Conservation (phyloP, 1,140 invertebrate species). For the Aricia agestis region DNA sequence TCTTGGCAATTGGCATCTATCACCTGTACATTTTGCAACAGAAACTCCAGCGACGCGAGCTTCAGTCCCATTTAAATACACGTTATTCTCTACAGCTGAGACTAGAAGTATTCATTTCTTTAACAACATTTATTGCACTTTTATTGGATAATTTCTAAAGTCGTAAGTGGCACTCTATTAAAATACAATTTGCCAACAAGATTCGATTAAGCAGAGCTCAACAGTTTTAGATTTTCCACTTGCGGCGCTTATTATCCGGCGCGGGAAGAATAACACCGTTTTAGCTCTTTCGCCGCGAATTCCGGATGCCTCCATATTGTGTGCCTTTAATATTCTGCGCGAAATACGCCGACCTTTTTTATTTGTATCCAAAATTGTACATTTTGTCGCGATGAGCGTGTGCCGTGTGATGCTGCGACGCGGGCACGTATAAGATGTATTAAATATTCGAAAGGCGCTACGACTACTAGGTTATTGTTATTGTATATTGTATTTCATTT, state of each 20-base stretch:
- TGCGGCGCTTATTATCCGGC: slow-evolving; percentile 64
- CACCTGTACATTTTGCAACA: not conserved
- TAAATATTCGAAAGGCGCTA: slow-evolving; percentile 59
- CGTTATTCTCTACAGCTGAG: too few species aligned
- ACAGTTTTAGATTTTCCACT: slow-evolving; percentile 48
- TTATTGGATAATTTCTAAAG: too few species aligned
- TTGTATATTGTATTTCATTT: slow-evolving; percentile 18
- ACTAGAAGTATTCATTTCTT: too few species aligned
- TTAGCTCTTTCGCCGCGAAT: slow-evolving; percentile 71
- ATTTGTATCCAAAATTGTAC: slow-evolving; percentile 76
- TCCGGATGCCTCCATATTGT: slow-evolving; percentile 73
- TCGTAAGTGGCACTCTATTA: too few species aligned
- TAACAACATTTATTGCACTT: too few species aligned
- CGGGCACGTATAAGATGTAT: slow-evolving; percentile 40
- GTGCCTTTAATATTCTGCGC: slow-evolving; percentile 73
- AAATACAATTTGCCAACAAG: too few species aligned
- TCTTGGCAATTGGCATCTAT: not conserved
- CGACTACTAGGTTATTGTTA: slow-evolving; percentile 52
- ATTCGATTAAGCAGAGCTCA: not conserved
- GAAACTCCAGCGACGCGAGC: too few species aligned
- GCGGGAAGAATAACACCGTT: slow-evolving; percentile 73
- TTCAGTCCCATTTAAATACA: too few species aligned
- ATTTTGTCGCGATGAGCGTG: slow-evolving; percentile 70
- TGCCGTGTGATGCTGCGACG: slow-evolving; percentile 39
- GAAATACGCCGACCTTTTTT: slow-evolving; percentile 73